These are phyloP conservation scores for Ceratina australensis DNA, from an alignment of 1,140 invertebrate genomes.

Conservation along the genomic window DNA sequence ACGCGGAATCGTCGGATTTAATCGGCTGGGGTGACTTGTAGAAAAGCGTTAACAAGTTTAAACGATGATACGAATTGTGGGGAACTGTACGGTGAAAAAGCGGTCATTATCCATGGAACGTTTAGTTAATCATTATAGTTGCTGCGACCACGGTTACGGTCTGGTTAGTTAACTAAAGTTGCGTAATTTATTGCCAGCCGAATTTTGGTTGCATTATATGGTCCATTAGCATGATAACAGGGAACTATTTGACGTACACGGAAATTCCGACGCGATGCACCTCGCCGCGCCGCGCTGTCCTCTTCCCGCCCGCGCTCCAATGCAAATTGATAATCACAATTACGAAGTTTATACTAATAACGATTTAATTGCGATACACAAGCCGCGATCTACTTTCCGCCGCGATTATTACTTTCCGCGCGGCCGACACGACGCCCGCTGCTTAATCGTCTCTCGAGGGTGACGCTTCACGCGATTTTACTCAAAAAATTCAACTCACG, in stretches of 20 bases:
- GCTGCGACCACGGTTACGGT: conserved; percentile 63
- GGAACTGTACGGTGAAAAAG: conserved; percentile 50
- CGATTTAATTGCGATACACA: conserved; percentile 49
- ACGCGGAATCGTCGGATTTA: neutral
- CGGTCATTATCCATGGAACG: conserved; percentile 55
- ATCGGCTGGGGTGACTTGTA: neutral
- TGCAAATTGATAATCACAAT: conserved; percentile 52
- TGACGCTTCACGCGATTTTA: too few relatives aligned
- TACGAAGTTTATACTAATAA: conserved; percentile 53
- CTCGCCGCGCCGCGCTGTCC: too few relatives aligned
- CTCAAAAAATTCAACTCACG: too few relatives aligned
- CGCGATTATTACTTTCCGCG: conserved; percentile 28
- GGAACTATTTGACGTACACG: conserved; percentile 61
- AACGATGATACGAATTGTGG: conserved; percentile 43
- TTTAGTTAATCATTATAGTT: conserved; percentile 65
- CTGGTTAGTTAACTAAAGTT: conserved; percentile 70
- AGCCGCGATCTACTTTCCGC: conserved; percentile 37
- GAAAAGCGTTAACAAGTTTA: conserved; percentile 24
- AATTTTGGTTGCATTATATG: conserved; percentile 72
- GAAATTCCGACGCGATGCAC: conserved; percentile 32
- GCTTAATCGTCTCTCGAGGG: neutral
- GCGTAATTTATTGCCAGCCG: conserved; percentile 75
- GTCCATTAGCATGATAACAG: conserved; percentile 62
- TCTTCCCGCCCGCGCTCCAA: conserved; percentile 27
- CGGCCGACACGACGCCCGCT: neutral